phyloP scores from a whole-genome alignment of 2,113 vertebrate species.

The Leucosticte australis region DNA sequence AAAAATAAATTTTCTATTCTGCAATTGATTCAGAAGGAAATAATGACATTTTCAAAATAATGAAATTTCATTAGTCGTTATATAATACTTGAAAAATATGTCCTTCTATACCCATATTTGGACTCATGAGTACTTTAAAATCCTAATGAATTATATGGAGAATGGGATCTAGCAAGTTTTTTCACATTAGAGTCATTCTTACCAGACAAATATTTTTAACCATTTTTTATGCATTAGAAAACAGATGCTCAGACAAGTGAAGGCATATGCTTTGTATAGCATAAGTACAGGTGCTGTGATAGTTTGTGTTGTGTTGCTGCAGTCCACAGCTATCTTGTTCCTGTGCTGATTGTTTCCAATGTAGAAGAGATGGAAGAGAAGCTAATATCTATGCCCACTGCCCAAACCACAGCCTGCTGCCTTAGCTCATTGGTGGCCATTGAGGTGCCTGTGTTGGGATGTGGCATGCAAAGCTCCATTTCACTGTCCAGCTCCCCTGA shows the following conservation, averaged over 20 bases:
- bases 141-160: not conserved
- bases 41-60: not conserved
- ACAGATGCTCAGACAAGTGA: not conserved
- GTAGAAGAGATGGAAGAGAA: not conserved
- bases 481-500: not conserved
- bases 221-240: not conserved
- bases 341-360: not conserved
- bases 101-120: not conserved
- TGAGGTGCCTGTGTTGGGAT: not conserved
- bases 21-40: not conserved
- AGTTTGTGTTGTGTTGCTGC: not conserved
- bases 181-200: not conserved
- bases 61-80: not conserved
- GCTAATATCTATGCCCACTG: too few relatives aligned
- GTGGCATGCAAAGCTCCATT: not conserved
- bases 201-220: not conserved
- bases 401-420: not conserved
- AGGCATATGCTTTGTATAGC: not conserved
- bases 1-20: not conserved
- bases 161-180: not conserved
- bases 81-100: not conserved
- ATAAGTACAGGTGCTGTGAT: not conserved
- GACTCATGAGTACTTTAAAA: not conserved
- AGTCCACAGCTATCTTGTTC: not conserved
- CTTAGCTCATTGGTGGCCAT: not conserved